Base-by-base conservation (phyloP, 2,113 vertebrate species). In the Perca schrenkii region DNA sequence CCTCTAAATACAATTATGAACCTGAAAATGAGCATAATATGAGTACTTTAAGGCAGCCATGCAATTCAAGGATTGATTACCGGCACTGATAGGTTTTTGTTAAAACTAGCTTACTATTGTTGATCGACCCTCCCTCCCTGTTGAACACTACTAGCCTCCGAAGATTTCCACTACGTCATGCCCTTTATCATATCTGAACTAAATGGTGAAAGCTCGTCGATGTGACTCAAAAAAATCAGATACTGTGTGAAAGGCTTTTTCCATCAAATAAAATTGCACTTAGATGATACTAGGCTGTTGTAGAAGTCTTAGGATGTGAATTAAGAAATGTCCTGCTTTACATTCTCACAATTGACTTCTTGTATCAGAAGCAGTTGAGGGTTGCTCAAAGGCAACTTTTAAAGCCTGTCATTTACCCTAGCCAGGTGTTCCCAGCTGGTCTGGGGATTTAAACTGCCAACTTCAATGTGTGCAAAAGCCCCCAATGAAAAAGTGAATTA, bases 371-470 rank as follows among this genome's bases (percentile, higher is more conserved):
- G 43, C 25, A 60, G 17, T 17, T 8, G 21, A 25, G 34, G 10
- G 25, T 25, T 75, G 14, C 60, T 50, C 25, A 22, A 21, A 17
- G n/a, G 50, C 21, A 21, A 22, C 49, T 8, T 57, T 8, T 10
- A 16, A 47, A 36, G 66, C 34, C 16, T 2, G 12, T 36, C 19
- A 25, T 15, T 34, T 31, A 16, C 50, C 56, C 8, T 46, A 52
- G 56, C 40, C 52, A 43, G 62, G 50, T 19, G 60, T 78, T 86
- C 88, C 88, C 87, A 91, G 92, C 90, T 80, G 92, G 90, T 81
- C 85, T 92, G 86, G 77, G 86, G 61, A 80, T 72, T 71, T 34
- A 31, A 77, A 71, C 79, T 40, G 64, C n/a, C 63, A 49, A 50
- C 15, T 4, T 46, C 6, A 65, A 14, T 16, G 6, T 46, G 5